Evolutionary conservation across 1,140 invertebrate genomes (phyloP).

Genomic region (Anastrepha ludens): DNA sequence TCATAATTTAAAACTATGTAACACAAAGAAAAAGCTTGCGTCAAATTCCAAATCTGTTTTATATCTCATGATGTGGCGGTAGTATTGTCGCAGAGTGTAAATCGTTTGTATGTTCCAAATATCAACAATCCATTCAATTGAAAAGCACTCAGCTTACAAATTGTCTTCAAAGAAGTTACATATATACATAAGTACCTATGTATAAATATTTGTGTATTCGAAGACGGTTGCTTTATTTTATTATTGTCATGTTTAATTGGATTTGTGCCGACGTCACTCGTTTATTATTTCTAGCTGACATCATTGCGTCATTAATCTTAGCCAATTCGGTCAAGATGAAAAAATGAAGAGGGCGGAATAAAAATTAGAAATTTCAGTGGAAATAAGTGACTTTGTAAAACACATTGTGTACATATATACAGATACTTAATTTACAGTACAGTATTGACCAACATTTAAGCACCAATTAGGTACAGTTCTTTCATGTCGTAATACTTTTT

Average conservation of each 20-base stretch:
- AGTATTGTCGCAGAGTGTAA: conserved; percentile 25
- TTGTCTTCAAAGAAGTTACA: not conserved
- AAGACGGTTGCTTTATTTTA: not conserved
- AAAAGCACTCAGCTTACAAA: conserved; percentile 32
- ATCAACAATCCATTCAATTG: conserved; percentile 16
- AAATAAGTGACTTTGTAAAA: not conserved
- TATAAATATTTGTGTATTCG: not conserved
- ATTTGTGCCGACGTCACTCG: conserved; percentile 37
- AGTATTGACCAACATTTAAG: no score
- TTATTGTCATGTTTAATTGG: conserved; percentile 19
- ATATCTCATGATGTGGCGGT: no score
- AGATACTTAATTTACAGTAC: not conserved
- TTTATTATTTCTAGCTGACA: conserved; percentile 54
- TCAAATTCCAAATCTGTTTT: no score
- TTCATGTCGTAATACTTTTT: no score
- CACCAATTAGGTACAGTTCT: no score
- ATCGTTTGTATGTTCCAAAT: conserved; percentile 4
- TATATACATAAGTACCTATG: not conserved
- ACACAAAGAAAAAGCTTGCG: no score
- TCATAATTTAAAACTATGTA: no score
- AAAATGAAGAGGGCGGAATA: not conserved
- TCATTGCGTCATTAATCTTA: conserved; percentile 58
- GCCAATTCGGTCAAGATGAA: not conserved
- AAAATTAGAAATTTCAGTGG: not conserved
- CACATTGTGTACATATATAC: not conserved